phyloP scores from a whole-genome alignment of 2,888 invertebrate species.

The Mythimna vitellina region DNA sequence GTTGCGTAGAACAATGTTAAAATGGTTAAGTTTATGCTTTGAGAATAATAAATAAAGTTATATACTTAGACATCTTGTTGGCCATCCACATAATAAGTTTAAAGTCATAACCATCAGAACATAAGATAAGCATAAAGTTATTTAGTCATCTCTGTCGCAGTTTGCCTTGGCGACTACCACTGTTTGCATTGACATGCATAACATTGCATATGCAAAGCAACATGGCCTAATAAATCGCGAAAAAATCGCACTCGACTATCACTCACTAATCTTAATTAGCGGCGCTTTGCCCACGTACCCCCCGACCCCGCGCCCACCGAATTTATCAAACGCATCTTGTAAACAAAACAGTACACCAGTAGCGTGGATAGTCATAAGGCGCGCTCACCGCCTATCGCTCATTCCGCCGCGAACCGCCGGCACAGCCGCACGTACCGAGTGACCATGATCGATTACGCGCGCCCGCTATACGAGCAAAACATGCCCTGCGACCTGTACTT shows the following conservation, averaged over 20 bases:
- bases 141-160: conserved; percentile 43
- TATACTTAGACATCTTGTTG: conserved; percentile 14
- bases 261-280: conserved; percentile 58
- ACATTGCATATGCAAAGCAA: conserved; percentile 48
- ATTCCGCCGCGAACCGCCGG: conserved; percentile 78
- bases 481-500: conserved; percentile 84
- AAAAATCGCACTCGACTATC: conserved; percentile 60
- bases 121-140: conserved; percentile 47
- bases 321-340: conserved; percentile 70
- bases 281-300: conserved; percentile 46
- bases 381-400: conserved; percentile 70
- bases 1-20: neutral
- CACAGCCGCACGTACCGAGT: conserved; percentile 76
- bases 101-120: conserved; percentile 34
- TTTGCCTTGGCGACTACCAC: conserved; percentile 50
- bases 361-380: conserved; percentile 76
- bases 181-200: conserved; percentile 54
- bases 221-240: conserved; percentile 58
- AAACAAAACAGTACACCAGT: conserved; percentile 81
- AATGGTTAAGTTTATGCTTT: neutral
- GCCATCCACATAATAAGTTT: conserved; percentile 24
- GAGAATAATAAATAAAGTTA: conserved; percentile 24
- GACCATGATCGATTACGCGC: conserved; percentile 87
- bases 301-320: conserved; percentile 32
- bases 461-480: conserved; percentile 83